Conservation (phyloP, 1,140 invertebrate genomes). For the Atopsyche davidsoni region DNA sequence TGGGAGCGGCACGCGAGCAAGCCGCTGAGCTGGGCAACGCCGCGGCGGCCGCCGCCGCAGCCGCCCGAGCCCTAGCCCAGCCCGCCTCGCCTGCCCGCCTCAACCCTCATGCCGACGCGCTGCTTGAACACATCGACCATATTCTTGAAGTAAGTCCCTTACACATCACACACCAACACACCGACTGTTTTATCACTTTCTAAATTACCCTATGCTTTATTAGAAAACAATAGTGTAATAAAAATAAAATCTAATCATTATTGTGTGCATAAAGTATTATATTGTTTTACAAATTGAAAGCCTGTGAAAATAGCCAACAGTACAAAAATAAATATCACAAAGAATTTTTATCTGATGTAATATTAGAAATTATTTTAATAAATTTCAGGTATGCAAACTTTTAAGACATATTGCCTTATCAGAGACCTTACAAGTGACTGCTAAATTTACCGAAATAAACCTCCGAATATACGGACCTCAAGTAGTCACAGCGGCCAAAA, state of each 20-base stretch:
- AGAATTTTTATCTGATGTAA: conserved; percentile 10
- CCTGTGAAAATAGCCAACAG: too few relatives aligned
- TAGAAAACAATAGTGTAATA: too few relatives aligned
- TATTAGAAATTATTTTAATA: conserved; percentile 11
- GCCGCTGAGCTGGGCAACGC: conserved; percentile 40
- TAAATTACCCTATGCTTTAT: too few relatives aligned
- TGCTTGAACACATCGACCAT: conserved; percentile 53
- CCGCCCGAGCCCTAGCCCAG: conserved; percentile 19
- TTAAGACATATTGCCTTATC: conserved; percentile 90
- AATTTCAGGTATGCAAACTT: conserved; percentile 86
- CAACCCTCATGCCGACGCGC: conserved; percentile 36
- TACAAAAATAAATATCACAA: too few relatives aligned
- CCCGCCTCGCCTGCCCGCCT: conserved; percentile 16
- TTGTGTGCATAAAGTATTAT: too few relatives aligned
- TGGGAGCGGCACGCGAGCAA: conserved; percentile 42
- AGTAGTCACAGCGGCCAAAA: conserved; percentile 89
- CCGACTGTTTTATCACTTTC: not conserved
- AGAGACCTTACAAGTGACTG: conserved; percentile 89
- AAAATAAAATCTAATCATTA: too few relatives aligned
- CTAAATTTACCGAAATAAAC: conserved; percentile 93
- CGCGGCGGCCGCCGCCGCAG: conserved; percentile 19
- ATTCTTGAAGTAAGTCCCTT: conserved; percentile 44
- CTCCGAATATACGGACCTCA: conserved; percentile 89
- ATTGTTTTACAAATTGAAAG: too few relatives aligned
- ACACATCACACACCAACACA: not conserved